Evolutionary conservation across 2,888 invertebrate genomes (phyloP).

Genomic region (Lithosia quadra): DNA sequence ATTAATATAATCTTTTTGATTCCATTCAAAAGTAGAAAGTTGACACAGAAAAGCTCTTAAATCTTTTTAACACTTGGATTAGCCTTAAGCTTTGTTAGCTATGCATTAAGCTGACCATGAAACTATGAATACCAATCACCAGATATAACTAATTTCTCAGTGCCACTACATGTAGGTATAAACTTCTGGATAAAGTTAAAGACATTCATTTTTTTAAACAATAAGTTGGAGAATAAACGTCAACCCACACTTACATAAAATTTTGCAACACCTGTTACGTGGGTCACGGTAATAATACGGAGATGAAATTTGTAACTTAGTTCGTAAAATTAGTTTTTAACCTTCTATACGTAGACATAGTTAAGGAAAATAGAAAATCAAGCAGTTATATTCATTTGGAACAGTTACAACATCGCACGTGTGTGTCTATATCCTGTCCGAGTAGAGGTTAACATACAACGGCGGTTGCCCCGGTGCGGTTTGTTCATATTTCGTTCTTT

Average conservation of each 20-base stretch:
- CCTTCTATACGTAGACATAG: conserved; percentile 55
- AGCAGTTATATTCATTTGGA: conserved; percentile 64
- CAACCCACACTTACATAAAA: conserved; percentile 57
- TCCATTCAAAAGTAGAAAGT: background rate
- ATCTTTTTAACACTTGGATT: background rate
- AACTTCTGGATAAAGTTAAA: background rate
- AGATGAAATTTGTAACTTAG: conserved; percentile 36
- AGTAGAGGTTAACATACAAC: conserved; percentile 78
- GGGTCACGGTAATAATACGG: conserved; percentile 42
- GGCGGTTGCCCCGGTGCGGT: conserved; percentile 55
- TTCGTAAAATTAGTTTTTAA: conserved; percentile 42
- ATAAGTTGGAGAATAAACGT: conserved; percentile 60
- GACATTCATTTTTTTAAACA: conserved; percentile 64
- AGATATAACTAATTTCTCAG: background rate
- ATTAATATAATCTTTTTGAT: background rate
- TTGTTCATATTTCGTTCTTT: conserved; percentile 76
- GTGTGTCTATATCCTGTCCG: conserved; percentile 71
- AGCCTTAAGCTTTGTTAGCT: background rate
- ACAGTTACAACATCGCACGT: conserved; percentile 75
- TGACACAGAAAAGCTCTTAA: background rate
- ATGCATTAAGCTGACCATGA: too few species aligned
- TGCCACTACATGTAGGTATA: background rate
- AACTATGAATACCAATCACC: too few species aligned
- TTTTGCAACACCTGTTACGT: conserved; percentile 79
- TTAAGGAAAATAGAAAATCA: conserved; percentile 59